These are phyloP conservation scores for Tympanoctomys barrerae DNA, from an alignment of 2,797 vertebrate species.

Conservation along the genomic window DNA sequence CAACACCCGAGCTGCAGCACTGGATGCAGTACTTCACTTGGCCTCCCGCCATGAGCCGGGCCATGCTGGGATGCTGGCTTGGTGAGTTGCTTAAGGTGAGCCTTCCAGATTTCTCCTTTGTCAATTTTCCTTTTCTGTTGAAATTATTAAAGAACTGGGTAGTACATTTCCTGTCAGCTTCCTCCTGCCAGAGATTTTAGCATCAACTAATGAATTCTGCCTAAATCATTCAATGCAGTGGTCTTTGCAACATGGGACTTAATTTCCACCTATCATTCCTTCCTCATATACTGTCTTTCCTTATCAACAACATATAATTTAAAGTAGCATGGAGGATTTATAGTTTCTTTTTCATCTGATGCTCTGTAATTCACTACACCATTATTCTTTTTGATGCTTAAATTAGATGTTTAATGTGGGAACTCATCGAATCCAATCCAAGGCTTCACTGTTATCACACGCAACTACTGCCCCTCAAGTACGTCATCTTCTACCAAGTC, in stretches of 20 bases:
- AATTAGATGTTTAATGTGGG: background rate
- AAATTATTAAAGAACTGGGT: background rate
- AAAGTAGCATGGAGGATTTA: background rate
- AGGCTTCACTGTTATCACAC: background rate
- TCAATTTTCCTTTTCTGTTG: background rate
- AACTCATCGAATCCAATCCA: background rate
- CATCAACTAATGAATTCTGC: background rate
- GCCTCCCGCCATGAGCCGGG: background rate
- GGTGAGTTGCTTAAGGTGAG: background rate
- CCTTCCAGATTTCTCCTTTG: background rate
- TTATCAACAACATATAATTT: background rate
- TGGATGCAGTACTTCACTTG: fast-evolving
- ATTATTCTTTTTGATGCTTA: background rate
- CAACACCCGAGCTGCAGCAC: fast-evolving
- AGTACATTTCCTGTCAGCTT: background rate
- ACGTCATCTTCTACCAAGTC: background rate
- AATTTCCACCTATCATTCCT: background rate
- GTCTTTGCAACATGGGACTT: background rate
- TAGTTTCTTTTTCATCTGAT: background rate
- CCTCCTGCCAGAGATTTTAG: background rate
- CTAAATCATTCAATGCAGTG: background rate
- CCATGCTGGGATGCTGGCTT: no score
- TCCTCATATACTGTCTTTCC: background rate
- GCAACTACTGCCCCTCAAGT: background rate
- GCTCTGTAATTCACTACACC: background rate